Evolutionary conservation across 2,888 invertebrate species (phyloP).

Genomic region (Microctonus hyperodae): DNA sequence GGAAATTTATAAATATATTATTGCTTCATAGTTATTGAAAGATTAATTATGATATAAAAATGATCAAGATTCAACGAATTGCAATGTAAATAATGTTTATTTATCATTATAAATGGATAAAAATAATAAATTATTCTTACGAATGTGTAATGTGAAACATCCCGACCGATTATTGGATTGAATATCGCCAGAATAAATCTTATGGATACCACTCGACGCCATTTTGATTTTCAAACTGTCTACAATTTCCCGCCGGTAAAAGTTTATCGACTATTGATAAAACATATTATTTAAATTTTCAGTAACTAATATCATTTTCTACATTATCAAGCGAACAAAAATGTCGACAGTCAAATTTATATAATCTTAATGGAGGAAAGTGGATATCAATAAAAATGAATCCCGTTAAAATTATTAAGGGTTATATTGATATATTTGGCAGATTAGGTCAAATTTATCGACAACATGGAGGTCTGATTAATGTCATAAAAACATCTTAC

Average conservation of each 20-base stretch:
- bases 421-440: conserved; percentile 7
- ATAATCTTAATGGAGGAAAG: background rate
- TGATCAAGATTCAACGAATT: no score
- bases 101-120: no score
- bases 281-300: no score
- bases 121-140: no score
- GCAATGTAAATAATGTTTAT: no score
- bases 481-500: background rate
- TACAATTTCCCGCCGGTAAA: background rate
- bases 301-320: background rate
- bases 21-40: no score
- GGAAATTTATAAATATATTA: no score
- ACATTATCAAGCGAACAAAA: background rate
- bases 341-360: background rate
- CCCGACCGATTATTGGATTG: no score
- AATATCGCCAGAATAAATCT: no score
- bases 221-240: background rate
- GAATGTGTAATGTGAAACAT: no score
- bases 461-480: conserved; percentile 22
- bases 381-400: background rate
- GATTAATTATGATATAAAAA: no score
- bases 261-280: no score
- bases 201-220: background rate
- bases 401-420: conserved; percentile 10
- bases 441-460: conserved; percentile 7